Percentiles rank a stretch among this genome's conserved stretches.
These are phyloP conservation scores for Apeltes quadracus DNA, from an alignment of 2,113 vertebrate genomes.

Conservation along the genomic window DNA sequence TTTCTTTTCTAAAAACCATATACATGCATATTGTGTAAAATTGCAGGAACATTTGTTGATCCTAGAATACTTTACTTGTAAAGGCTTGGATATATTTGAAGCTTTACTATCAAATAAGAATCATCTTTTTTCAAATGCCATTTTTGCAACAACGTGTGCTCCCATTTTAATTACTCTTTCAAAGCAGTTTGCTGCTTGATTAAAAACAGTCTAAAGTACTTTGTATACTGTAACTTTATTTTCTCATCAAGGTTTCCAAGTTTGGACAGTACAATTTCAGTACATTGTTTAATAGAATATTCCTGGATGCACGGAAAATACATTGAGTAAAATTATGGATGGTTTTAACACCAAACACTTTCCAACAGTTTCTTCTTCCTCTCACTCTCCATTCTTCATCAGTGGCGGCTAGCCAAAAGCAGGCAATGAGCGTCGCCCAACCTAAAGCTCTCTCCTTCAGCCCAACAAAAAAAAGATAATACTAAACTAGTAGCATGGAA, in stretches of 20 bases:
- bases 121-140: not conserved
- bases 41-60: not conserved
- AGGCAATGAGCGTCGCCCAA: no score
- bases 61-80: not conserved
- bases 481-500: no score
- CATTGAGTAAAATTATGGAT: not conserved
- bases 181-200: not conserved
- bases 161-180: not conserved
- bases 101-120: not conserved
- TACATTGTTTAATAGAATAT: not conserved
- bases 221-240: not conserved
- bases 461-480: no score
- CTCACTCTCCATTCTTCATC: no score
- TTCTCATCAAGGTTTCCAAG: not conserved
- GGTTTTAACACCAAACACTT: no score
- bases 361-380: no score
- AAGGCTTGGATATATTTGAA: not conserved
- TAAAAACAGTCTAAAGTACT: constrained; percentile 1
- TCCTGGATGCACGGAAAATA: not conserved
- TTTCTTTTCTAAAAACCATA: not conserved
- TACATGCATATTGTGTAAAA: not conserved
- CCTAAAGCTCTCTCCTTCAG: no score
- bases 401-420: no score
- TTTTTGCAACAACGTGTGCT: not conserved
- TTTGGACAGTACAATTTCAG: not conserved